Evolutionary conservation across 2,113 vertebrate genomes (phyloP).

Genomic region (Istiophorus platypterus): DNA sequence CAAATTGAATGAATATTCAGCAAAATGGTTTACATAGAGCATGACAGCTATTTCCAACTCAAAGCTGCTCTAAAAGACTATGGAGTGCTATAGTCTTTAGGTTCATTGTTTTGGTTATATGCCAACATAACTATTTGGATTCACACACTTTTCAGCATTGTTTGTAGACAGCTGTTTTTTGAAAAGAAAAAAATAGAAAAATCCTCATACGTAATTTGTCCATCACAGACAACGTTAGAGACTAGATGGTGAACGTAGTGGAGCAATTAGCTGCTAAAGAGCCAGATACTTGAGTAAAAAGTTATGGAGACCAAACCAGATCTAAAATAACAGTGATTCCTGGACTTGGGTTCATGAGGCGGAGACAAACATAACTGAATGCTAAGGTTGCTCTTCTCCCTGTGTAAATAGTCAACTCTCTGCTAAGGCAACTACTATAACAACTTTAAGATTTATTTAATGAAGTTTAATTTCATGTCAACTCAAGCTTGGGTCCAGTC

Average conservation of each 20-base stretch:
- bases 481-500: not conserved
- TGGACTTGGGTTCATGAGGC: not conserved
- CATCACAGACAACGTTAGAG: no score
- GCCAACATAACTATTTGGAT: not conserved
- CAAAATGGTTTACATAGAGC: not conserved
- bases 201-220: no score
- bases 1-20: not conserved
- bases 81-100: no score
- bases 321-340: not conserved
- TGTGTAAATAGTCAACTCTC: not conserved
- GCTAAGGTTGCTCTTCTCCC: not conserved
- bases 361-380: no score
- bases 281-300: not conserved
- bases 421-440: not conserved
- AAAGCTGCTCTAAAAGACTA: constrained; percentile 11
- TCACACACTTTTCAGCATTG: not conserved
- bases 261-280: not conserved
- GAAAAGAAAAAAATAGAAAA: no score
- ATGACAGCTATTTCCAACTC: not conserved
- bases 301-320: not conserved
- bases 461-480: not conserved
- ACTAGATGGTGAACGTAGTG: not conserved
- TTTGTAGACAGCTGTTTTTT: no score
- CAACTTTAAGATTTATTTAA: not conserved
- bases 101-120: no score